Evolutionary conservation across 2,797 vertebrate species (phyloP).

Genomic region (Notolabrus celidotus): DNA sequence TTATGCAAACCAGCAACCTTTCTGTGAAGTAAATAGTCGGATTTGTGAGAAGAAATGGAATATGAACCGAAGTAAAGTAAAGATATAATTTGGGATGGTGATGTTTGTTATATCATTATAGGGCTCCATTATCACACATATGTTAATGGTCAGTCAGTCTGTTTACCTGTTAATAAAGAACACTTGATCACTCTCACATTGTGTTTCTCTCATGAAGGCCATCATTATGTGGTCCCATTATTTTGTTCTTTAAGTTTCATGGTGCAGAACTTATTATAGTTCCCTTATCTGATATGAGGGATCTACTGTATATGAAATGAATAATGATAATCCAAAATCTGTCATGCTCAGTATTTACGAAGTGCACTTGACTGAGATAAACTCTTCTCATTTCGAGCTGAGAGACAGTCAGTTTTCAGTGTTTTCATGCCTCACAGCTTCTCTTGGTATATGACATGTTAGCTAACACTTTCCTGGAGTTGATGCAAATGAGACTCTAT

Average conservation of each 20-base stretch:
- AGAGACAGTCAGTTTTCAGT: constrained; percentile 34
- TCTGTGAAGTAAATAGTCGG: no score
- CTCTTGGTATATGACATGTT: constrained; percentile 44
- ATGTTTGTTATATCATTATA: no score
- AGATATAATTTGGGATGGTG: no score
- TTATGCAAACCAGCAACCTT: no score
- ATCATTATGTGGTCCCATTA: neutral
- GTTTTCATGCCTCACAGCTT: constrained; percentile 31
- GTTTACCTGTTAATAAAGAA: no score
- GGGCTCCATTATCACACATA: no score
- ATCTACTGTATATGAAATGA: neutral
- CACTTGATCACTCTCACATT: no score
- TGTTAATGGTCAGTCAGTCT: no score
- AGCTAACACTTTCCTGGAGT: constrained; percentile 37
- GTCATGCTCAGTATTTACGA: constrained; percentile 38
- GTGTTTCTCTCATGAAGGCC: neutral
- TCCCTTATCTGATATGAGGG: neutral
- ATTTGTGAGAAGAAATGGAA: no score
- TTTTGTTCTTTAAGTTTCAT: neutral
- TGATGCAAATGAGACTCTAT: constrained; percentile 57
- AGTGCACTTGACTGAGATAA: constrained; percentile 43
- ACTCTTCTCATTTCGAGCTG: constrained; percentile 49
- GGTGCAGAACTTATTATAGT: neutral
- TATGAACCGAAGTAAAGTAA: no score
- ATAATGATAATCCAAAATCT: constrained; percentile 12